These are phyloP conservation scores for Thalpophila matura DNA, from an alignment of 2,888 invertebrate genomes.

Conservation along the genomic window DNA sequence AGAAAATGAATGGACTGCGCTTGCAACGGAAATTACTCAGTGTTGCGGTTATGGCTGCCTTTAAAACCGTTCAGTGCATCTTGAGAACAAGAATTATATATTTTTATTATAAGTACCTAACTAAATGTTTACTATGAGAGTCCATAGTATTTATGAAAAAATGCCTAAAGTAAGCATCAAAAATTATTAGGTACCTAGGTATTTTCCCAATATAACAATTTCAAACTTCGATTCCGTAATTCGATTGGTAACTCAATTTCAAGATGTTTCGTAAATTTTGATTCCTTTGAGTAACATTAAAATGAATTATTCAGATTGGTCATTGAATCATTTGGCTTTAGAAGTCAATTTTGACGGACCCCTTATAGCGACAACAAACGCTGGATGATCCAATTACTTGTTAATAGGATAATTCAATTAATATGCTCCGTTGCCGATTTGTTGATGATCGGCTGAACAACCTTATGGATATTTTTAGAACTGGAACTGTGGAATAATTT, in stretches of 20 bases:
- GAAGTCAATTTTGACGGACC: conserved; percentile 31
- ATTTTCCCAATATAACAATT: conserved; percentile 35
- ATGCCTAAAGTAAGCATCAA: not conserved
- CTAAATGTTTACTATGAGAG: too few species aligned
- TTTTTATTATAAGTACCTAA: not conserved
- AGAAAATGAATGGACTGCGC: conserved; percentile 35
- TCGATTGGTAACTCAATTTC: conserved; percentile 38
- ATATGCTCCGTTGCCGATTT: conserved; percentile 6
- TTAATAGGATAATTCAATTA: conserved; percentile 19
- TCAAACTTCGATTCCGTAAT: conserved; percentile 31
- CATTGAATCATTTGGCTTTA: conserved; percentile 49
- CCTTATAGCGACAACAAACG: conserved; percentile 21
- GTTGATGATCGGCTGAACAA: not conserved
- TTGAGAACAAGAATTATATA: conserved; percentile 7
- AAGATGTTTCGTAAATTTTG: conserved; percentile 42
- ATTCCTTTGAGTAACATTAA: conserved; percentile 48
- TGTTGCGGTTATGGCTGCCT: conserved; percentile 31
- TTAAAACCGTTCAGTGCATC: conserved; percentile 26
- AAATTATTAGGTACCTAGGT: too few species aligned
- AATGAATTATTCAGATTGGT: conserved; percentile 51
- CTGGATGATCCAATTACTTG: conserved; percentile 31
- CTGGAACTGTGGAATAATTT: not conserved
- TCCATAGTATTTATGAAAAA: too few species aligned
- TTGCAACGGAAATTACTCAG: conserved; percentile 38
- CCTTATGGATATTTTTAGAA: conserved; percentile 3